Base-by-base conservation (phyloP, 2,888 invertebrate genomes). In the Myopa testacea region DNA sequence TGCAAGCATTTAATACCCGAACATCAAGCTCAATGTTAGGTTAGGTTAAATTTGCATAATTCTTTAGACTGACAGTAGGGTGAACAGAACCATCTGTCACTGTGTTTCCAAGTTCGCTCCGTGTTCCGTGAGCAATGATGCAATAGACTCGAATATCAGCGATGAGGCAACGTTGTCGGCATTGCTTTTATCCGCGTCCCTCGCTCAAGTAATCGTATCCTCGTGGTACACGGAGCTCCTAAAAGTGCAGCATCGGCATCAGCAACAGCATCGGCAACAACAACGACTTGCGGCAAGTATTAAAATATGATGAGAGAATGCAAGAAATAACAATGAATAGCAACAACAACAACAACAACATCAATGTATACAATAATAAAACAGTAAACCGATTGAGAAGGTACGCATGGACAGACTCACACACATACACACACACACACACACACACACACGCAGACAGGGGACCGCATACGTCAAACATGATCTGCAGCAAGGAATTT, bases 211-310 rank as follows among this genome's bases (percentile, higher is more conserved):
- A 55, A 55, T 55, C 55, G n/a, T 5, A 55, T 74, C 65, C 74
- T 74, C 52, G 67, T 75, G 74, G 67, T 52, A 75, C 74, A 40
- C 50, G 60, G 75, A 75, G 34, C 65, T 67, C 75, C 14, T 75
- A 75, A 68, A 75, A 75, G 67, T 75, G 65, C 65, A 67, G 55
- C 67, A 45, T 19, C 65, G 37, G 37, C 38, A 45, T 19, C 65
- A 52, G 37, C 38, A n/a, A 34, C 52, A 34, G 65, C 63, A 45
- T 19, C 65, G 34, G 37, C 38, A n/a, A 34, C 52, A 34, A 19
- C 12, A 19, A 50, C 12, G 14, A 55, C 70, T 50, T 67, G 19
- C 10, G 67, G 50, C 58, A 55, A 19, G 67, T 75, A 75, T 55
- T 75, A 67, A 75, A 75, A 67, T 67, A 75, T 67, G 67, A 55